These are phyloP conservation scores for Zaprionus capensis DNA, from an alignment of 1,140 invertebrate species.

Conservation along the genomic window DNA sequence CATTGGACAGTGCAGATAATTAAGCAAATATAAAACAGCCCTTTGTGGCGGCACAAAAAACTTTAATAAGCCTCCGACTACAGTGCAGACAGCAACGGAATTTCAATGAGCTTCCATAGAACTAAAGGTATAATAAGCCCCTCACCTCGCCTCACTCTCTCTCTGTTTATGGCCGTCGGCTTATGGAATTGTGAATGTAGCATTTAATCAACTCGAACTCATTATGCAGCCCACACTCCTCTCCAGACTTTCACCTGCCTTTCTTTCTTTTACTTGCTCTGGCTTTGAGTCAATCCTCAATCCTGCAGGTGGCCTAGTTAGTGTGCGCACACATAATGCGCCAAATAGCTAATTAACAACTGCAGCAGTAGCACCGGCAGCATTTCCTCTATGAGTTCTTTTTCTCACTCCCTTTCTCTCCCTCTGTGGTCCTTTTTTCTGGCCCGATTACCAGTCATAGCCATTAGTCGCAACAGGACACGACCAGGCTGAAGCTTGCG, in stretches of 20 bases:
- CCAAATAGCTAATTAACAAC: conserved; percentile 75
- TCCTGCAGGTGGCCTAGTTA: conserved; percentile 53
- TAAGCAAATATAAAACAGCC: background rate
- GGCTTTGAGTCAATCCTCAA: conserved; percentile 53
- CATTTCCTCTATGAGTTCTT: conserved; percentile 23
- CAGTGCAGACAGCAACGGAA: background rate
- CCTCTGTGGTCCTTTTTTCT: background rate
- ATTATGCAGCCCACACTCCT: conserved; percentile 15
- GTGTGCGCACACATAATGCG: conserved; percentile 63
- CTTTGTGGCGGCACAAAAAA: background rate
- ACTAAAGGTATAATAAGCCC: background rate
- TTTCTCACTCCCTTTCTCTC: background rate
- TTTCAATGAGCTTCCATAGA: background rate
- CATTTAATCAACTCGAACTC: conserved; percentile 35
- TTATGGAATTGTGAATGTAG: conserved; percentile 15
- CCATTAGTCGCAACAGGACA: conserved; percentile 58
- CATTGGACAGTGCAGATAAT: background rate
- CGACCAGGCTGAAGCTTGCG: conserved; percentile 61
- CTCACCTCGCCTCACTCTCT: background rate
- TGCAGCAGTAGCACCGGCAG: conserved; percentile 53
- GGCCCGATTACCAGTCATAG: conserved; percentile 61
- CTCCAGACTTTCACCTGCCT: background rate
- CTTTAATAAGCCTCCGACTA: background rate
- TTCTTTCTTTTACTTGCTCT: background rate
- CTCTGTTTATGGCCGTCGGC: background rate